Percentiles rank a stretch among this genome's conserved stretches.
Evolutionary conservation across 2,888 invertebrate species (phyloP).

Genomic region (Anthrax anthrax): DNA sequence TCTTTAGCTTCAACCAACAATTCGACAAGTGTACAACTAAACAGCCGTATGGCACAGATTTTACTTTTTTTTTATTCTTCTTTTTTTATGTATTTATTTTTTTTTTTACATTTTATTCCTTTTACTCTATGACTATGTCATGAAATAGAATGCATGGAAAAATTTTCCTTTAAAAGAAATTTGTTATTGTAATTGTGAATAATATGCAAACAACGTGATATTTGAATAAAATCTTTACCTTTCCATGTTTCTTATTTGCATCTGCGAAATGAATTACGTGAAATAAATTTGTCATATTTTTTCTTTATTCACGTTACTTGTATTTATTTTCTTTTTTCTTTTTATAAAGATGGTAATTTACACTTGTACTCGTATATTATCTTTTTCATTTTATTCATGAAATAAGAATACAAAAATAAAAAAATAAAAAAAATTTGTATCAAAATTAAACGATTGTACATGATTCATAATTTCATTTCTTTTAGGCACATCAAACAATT

Average conservation of each 20-base stretch:
- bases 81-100: no score
- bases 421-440: no score
- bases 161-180: no score
- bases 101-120: not conserved
- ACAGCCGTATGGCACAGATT: no score
- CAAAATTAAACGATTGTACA: no score
- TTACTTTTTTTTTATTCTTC: no score
- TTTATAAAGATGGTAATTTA: no score
- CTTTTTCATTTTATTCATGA: no score
- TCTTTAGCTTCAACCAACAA: not conserved
- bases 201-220: not conserved
- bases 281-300: conserved; percentile 10
- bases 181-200: not conserved
- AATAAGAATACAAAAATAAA: no score
- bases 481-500: conserved; percentile 82
- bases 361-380: not conserved
- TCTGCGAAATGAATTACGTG: conserved; percentile 14
- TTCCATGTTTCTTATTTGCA: conserved; percentile 5
- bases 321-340: not conserved
- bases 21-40: no score
- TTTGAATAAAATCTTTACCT: not conserved
- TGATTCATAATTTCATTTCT: conserved; percentile 16
- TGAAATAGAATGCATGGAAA: no score
- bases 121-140: not conserved
- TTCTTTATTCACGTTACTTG: not conserved